Evolutionary conservation across 2,888 invertebrate species (phyloP).

Genomic region (Melipona bicolor): DNA sequence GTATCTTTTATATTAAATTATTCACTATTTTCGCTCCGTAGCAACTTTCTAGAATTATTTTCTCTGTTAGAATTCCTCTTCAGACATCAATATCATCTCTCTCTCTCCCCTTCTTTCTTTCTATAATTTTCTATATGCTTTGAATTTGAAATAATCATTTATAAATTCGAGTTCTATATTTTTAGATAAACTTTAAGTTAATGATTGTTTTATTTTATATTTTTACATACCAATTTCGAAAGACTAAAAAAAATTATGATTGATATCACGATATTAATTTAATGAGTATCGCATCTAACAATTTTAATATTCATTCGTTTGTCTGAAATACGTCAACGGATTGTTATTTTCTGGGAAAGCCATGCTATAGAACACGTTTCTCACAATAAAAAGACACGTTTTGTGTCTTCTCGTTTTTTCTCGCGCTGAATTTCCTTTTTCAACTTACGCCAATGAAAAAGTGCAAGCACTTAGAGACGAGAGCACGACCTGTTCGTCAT

Average conservation of each 20-base stretch:
- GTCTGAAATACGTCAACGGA: background rate
- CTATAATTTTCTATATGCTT: background rate
- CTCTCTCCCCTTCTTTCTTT: too few relatives aligned
- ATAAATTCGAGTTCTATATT: background rate
- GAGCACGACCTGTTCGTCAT: slow-evolving; percentile 28
- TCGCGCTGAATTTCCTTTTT: slow-evolving; percentile 30
- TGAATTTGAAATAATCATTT: background rate
- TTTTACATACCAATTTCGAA: background rate
- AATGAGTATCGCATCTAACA: fast-evolving
- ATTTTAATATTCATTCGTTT: background rate
- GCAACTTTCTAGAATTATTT: background rate
- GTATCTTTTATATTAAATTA: background rate
- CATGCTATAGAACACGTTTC: background rate
- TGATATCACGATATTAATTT: background rate
- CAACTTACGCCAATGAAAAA: slow-evolving; percentile 29
- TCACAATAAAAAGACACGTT: background rate
- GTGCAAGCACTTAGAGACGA: slow-evolving; percentile 14
- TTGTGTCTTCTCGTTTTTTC: background rate
- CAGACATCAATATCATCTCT: background rate
- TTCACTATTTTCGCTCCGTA: background rate
- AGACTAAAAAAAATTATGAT: background rate
- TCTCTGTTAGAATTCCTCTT: background rate
- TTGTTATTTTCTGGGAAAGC: slow-evolving; percentile 9
- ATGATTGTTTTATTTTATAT: background rate
- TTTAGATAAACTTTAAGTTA: fast-evolving